Evolutionary conservation across 2,797 vertebrate species (phyloP).

Genomic region (Parauchenoglanis ngamensis): DNA sequence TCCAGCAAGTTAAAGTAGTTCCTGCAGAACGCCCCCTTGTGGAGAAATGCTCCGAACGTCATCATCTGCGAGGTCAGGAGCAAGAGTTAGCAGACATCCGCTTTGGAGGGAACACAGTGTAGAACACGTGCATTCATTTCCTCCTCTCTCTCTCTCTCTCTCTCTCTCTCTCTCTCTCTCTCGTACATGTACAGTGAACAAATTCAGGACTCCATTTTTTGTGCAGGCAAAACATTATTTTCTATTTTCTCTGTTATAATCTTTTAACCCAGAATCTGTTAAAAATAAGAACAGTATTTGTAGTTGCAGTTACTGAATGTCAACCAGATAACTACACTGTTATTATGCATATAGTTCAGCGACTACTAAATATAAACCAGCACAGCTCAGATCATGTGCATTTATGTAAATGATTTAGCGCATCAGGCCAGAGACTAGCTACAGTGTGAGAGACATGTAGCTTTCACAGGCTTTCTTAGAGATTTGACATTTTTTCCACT

Average conservation of each 20-base stretch:
- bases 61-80: conserved; percentile 84
- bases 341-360: not conserved
- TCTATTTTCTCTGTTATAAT: not conserved
- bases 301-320: not conserved
- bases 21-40: conserved; percentile 98
- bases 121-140: not conserved
- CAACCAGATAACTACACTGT: not conserved
- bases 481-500: not conserved
- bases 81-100: conserved; percentile 29
- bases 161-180: not conserved
- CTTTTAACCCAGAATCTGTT: not conserved
- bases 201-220: conserved; percentile 7
- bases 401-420: not conserved
- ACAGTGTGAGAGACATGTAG: not conserved
- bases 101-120: not conserved
- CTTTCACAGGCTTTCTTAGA: not conserved
- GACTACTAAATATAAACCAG: not conserved
- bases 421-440: not conserved
- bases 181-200: not conserved
- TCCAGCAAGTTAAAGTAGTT: conserved; percentile 99
- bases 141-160: not conserved
- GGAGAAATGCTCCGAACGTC: conserved; percentile 97
- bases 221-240: not conserved
- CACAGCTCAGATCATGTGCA: not conserved
- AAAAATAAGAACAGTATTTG: not conserved